A percentile compares a stretch with the other conserved stretches of the same genome.
Conservation (phyloP, 2,113 vertebrate species). For the Gymnobelideus leadbeateri region DNA sequence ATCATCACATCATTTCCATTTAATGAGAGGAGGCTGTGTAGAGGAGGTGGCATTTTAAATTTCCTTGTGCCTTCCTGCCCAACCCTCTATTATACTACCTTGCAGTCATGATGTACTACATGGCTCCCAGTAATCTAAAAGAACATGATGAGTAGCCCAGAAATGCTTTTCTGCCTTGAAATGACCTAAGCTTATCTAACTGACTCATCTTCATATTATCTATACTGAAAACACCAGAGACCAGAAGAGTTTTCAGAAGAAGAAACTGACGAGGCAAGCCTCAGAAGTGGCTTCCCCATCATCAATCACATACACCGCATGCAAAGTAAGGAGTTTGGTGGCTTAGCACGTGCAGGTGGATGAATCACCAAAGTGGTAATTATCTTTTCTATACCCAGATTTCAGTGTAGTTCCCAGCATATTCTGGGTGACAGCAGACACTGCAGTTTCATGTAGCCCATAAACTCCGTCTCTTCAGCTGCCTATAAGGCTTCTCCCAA, state of each 20-base stretch:
- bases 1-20: not conserved
- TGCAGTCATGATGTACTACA: constrained; percentile 27
- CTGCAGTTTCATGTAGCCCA: not conserved
- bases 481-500: not conserved
- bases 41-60: constrained; percentile 22
- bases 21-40: not conserved
- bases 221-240: constrained; percentile 1
- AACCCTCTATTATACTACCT: not conserved
- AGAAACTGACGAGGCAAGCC: constrained; percentile 11
- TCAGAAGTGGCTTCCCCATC: constrained; percentile 17
- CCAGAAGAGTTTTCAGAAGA: constrained; percentile 33
- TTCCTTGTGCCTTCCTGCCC: not conserved
- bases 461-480: not conserved
- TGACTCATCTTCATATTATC: not conserved
- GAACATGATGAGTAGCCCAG: not conserved
- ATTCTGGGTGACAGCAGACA: not conserved
- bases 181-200: constrained; percentile 16
- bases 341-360: not conserved
- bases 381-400: not conserved
- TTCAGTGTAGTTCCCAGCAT: not conserved
- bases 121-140: not conserved
- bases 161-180: not conserved
- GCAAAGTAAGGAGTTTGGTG: constrained; percentile 8
- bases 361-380: not conserved
- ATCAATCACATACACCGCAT: not conserved